Base-by-base conservation (phyloP, 2,797 vertebrate species). In the Choloepus didactylus region DNA sequence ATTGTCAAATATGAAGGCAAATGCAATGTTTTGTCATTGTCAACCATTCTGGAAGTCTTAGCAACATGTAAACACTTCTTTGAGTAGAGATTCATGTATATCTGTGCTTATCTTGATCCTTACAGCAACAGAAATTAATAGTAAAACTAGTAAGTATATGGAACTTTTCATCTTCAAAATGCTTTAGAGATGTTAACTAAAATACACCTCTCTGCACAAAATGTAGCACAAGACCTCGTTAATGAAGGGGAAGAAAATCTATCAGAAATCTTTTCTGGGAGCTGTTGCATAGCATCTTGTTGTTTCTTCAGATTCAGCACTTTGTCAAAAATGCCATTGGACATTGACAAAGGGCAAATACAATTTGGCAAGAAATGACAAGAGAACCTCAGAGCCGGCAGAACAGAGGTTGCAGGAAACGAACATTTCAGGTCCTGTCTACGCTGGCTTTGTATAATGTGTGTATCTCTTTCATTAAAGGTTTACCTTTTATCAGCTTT, bases 351-450 rank as follows among this genome's bases (percentile, higher is more conserved):
- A 82, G 18, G 96, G 81, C 29, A 60, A 96, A 95, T 81, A 93
- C 27, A 93, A 84, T 91, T 95, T 95, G 87, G 89, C 87, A 94
- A 95, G 91, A 96, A 94, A 86, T 92, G 80, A 64, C 79, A 88
- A 82, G 84, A 94, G 89, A 95, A 92, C 11, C 51, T 27, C 31
- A 93, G 77, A 82, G 77, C 35, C 7, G 8, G 49, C 60, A 88
- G 75, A 92, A 81, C 18, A 35, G 27, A 75, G 23, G 18, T 11
- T 29, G 11, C 46, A 49, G 46, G 25, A 80, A 76, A 86, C 6
- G 69, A 12, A 18, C 11, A 41, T 73, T 60, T 92, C 54, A 64
- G 46, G 73, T 9, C 18, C 35, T 46, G 25, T 72, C 41, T 46
- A 9, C 87, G 38, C 82, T 35, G 35, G 31, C 44, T 75, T 2